phyloP scores from a whole-genome alignment of 2,113 vertebrate species.

The Amphiprion percula region DNA sequence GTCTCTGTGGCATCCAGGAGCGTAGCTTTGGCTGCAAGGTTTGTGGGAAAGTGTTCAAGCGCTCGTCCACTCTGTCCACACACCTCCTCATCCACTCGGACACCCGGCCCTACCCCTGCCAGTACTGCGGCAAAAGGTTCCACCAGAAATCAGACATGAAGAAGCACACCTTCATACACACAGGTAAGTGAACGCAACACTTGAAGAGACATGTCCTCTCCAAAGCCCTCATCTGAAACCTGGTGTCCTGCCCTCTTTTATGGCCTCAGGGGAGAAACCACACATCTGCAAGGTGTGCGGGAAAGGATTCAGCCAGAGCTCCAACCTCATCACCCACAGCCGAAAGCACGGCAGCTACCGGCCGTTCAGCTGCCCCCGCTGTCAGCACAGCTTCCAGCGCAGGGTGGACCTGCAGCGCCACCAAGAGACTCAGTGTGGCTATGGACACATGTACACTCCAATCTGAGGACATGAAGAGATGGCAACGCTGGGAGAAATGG shows the following conservation, averaged over 20 bases:
- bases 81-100: slow-evolving; percentile 88
- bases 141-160: slow-evolving; percentile 90
- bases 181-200: slow-evolving; percentile 71
- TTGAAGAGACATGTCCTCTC: no score
- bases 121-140: slow-evolving; percentile 87
- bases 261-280: slow-evolving; percentile 84
- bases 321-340: slow-evolving; percentile 88
- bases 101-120: slow-evolving; percentile 86
- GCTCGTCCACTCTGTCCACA: slow-evolving; percentile 79
- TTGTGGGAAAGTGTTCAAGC: slow-evolving; percentile 82
- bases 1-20: slow-evolving; percentile 70
- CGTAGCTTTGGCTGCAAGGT: slow-evolving; percentile 85
- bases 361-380: slow-evolving; percentile 80
- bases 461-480: not conserved
- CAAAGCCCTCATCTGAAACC: not conserved
- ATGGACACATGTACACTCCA: slow-evolving; percentile 26
- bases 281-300: slow-evolving; percentile 87
- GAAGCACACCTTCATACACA: slow-evolving; percentile 89
- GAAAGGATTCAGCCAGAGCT: slow-evolving; percentile 86
- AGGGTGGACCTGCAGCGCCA: slow-evolving; percentile 84
- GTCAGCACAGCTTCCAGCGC: slow-evolving; percentile 80
- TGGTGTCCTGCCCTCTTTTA: not conserved
- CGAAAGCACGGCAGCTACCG: slow-evolving; percentile 83
- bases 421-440: slow-evolving; percentile 72
- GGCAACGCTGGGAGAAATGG: no score